A percentile compares a stretch with the other conserved stretches of the same genome.
Conservation (phyloP, 2,797 vertebrate genomes). For the Pelodytes ibericus region DNA sequence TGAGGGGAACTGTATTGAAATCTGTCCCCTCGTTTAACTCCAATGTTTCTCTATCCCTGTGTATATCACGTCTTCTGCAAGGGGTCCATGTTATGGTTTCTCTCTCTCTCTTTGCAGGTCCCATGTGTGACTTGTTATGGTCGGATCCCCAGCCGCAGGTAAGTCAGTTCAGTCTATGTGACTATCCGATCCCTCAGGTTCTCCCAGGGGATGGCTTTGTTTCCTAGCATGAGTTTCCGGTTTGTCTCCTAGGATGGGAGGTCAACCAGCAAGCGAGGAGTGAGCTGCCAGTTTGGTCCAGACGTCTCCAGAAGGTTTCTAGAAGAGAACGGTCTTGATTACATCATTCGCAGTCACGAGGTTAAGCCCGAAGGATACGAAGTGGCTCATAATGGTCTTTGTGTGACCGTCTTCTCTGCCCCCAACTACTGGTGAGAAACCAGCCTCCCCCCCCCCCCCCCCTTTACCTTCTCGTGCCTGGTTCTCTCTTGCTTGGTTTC, state of each 20-base stretch:
- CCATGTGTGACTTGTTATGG: conserved; percentile 96
- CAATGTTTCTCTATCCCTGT: not conserved
- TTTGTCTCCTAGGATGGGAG: conserved; percentile 77
- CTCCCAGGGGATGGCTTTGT: not conserved
- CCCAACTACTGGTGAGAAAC: conserved; percentile 91
- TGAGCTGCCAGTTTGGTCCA: conserved; percentile 94
- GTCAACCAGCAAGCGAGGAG: conserved; percentile 89
- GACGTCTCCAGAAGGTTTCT: conserved; percentile 89
- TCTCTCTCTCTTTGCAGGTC: conserved; percentile 71
- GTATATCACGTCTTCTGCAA: not conserved
- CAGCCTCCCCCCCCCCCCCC: no score
- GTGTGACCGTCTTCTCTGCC: conserved; percentile 95
- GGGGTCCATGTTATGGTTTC: not conserved
- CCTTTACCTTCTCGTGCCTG: not conserved
- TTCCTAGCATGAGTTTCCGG: not conserved
- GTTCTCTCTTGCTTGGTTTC: not conserved
- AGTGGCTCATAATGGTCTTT: conserved; percentile 90
- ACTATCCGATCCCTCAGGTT: not conserved
- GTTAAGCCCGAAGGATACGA: conserved; percentile 93
- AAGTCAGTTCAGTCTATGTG: not conserved
- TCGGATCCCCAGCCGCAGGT: conserved; percentile 95
- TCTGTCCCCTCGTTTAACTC: not conserved
- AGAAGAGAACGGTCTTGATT: conserved; percentile 88
- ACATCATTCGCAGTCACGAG: conserved; percentile 92
- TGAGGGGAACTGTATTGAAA: conserved; percentile 52